Evolutionary conservation across 2,113 vertebrate species (phyloP), one percentile per base, ranked within the genome.

Genomic region (Nyctereutes procyonoides): DNA sequence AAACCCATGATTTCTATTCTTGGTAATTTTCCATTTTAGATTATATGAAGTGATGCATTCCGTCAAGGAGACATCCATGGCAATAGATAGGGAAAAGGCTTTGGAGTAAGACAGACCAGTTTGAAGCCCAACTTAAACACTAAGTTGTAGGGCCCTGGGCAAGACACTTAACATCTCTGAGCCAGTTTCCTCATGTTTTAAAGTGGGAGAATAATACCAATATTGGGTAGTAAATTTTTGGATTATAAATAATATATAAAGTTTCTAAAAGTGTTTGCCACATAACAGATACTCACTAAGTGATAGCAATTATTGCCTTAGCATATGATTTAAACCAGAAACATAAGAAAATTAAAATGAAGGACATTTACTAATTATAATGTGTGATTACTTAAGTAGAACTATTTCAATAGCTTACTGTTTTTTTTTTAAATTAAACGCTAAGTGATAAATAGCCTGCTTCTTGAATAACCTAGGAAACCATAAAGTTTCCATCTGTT

Each of bases 281-380:
- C 20, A 38, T 30, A 51, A 56, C 30, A 77, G 12, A 87, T 43
- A 69, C 53, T 80, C 32, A 92, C 8, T 73, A 86, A 86, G 24
- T 80, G 13, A 67, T 65, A 82, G n/a, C 7, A 88, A 92, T 12
- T 65, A 65, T 48, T 88, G 15, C 17, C 51, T 89, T 55, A 71
- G 38, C 16, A 77, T 83, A 84, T 43, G 3, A 76, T 43, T 67
- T 74, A 76, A 74, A 69, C 16, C 32, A 76, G 24, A 82, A 92
- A n/a, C 9, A 51, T 16, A 80, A 19, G 30, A 62, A 88, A 60
- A 77, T 77, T 88, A 71, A 76, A 77, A 96, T 92, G 26, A 95
- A 95, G 74, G 38, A 58, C 85, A 67, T 51, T 82, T 92, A 60
- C 38, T 92, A 76, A 88, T 71, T 55, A 95, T 69, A 83, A 48